Evolutionary conservation across 2,113 vertebrate genomes (phyloP).

Genomic region (Platichthys stellatus): DNA sequence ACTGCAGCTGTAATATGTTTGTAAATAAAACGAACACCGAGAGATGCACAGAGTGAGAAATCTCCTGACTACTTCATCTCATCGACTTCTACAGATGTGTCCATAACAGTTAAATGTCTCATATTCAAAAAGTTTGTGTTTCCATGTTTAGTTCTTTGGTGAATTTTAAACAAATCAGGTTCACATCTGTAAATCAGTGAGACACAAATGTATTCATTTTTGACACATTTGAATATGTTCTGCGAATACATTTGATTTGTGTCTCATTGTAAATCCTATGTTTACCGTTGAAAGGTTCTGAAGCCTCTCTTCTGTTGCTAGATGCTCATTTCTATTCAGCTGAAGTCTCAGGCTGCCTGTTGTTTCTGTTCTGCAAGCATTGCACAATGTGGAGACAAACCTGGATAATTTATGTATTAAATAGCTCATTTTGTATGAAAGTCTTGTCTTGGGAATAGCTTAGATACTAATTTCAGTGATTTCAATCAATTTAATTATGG

Average conservation of each 20-base stretch:
- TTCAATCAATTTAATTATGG: slow-evolving; percentile 54
- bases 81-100: too few relatives aligned
- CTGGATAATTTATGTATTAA: slow-evolving; percentile 50
- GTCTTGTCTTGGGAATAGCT: slow-evolving; percentile 32
- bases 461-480: slow-evolving; percentile 43
- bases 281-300: neutral
- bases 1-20: too few relatives aligned
- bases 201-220: too few relatives aligned
- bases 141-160: too few relatives aligned
- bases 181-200: too few relatives aligned
- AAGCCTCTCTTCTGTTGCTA: neutral
- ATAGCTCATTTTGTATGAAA: slow-evolving; percentile 27
- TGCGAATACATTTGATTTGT: neutral
- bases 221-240: neutral
- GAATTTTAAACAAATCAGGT: too few relatives aligned
- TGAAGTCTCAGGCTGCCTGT: slow-evolving; percentile 1
- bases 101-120: too few relatives aligned
- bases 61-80: too few relatives aligned
- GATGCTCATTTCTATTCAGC: slow-evolving; percentile 8
- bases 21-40: too few relatives aligned
- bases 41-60: too few relatives aligned
- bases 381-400: slow-evolving; percentile 20
- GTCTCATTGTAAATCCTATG: neutral
- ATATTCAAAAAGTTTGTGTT: too few relatives aligned
- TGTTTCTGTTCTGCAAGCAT: slow-evolving; percentile 20